A percentile compares a stretch with the other conserved stretches of the same genome.
Conservation (phyloP, 2,888 invertebrate species). For the Limenitis camilla region DNA sequence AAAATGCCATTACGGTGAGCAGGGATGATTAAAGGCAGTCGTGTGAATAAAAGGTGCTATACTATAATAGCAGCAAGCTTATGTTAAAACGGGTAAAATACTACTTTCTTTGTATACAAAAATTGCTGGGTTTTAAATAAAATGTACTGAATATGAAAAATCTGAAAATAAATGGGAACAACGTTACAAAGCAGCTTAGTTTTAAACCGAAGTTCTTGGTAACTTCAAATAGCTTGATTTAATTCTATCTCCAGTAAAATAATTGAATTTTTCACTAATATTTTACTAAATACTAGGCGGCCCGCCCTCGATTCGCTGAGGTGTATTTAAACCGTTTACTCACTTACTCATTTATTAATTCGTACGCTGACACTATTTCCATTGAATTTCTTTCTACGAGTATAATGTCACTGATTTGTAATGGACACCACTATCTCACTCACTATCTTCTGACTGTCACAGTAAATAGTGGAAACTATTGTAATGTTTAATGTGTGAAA, state of each 20-base stretch:
- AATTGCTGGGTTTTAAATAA: constrained; percentile 7
- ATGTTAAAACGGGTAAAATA: constrained; percentile 7
- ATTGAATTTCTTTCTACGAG: too few species aligned
- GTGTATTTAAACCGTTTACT: too few species aligned
- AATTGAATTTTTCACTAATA: constrained; percentile 6
- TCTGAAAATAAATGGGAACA: constrained; percentile 2
- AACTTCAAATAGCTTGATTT: constrained; percentile 1
- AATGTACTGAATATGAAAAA: constrained; percentile 8
- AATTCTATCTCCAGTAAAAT: constrained; percentile 2
- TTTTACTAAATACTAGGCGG: not conserved
- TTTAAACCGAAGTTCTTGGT: constrained; percentile 3
- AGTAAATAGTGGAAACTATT: not conserved
- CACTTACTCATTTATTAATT: too few species aligned
- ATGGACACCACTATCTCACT: too few species aligned
- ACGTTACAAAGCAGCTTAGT: constrained; percentile 9
- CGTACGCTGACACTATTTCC: too few species aligned
- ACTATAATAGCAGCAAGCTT: constrained; percentile 4
- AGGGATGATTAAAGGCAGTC: constrained; percentile 8
- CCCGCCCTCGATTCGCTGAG: too few species aligned
- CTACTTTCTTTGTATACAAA: constrained; percentile 10
- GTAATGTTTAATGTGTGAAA: too few species aligned
- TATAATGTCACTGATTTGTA: too few species aligned
- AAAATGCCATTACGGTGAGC: constrained; percentile 8
- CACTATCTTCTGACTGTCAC: too few species aligned
- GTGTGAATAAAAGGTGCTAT: constrained; percentile 11